Evolutionary conservation across 2,113 vertebrate species (phyloP).

Genomic region (Desmodus rotundus): DNA sequence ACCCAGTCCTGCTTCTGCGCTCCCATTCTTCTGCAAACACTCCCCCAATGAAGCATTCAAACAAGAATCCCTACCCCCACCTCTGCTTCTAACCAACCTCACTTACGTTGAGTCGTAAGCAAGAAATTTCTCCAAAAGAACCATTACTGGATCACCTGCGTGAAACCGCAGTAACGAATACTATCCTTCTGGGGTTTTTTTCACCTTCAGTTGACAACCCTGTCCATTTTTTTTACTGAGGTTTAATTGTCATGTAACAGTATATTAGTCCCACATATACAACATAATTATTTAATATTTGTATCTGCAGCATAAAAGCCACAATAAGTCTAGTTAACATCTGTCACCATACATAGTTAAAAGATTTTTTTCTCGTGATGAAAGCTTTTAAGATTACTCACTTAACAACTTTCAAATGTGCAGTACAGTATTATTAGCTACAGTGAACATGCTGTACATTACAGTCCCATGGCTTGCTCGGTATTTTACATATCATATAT

Average conservation of each 20-base stretch:
- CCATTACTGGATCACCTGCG: background rate
- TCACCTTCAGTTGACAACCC: background rate
- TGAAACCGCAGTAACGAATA: background rate
- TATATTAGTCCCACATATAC: background rate
- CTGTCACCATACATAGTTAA: background rate
- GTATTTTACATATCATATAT: background rate
- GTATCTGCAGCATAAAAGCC: background rate
- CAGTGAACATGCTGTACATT: background rate
- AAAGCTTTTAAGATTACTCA: background rate
- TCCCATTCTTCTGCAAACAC: background rate
- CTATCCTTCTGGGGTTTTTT: background rate
- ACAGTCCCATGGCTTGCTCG: background rate
- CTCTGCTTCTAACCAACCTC: background rate
- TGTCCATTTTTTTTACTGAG: background rate
- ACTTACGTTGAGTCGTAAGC: background rate
- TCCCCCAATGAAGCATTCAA: background rate
- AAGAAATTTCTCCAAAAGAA: background rate
- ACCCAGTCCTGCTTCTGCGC: background rate
- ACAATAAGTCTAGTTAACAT: background rate
- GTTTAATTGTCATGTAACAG: background rate
- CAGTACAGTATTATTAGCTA: background rate
- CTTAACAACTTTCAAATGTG: background rate
- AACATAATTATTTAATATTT: background rate
- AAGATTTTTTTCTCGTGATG: background rate
- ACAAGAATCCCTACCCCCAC: background rate